A percentile compares a stretch with the other conserved stretches of the same genome.
phyloP scores from a whole-genome alignment of 2,888 invertebrate genomes.

The Unio delphinus region DNA sequence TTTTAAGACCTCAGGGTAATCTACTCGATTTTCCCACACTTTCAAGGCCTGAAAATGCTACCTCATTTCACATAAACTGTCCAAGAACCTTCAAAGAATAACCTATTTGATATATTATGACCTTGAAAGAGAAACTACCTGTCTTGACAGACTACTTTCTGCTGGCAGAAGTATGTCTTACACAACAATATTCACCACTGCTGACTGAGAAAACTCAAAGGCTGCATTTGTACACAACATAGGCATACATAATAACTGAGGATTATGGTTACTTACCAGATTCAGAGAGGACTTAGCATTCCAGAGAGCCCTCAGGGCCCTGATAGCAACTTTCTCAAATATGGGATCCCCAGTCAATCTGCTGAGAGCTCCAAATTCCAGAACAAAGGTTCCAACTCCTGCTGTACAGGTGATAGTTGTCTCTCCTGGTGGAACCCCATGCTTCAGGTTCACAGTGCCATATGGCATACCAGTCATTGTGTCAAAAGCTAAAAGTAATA shows the following conservation, averaged over 20 bases:
- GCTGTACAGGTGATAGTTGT: slow-evolving; percentile 98
- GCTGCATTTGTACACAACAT: neutral
- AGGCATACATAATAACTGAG: too few relatives aligned
- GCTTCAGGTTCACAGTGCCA: slow-evolving; percentile 92
- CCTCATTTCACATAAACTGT: too few relatives aligned
- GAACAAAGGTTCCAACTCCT: slow-evolving; percentile 95
- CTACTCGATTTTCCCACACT: too few relatives aligned
- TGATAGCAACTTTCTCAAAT: slow-evolving; percentile 92
- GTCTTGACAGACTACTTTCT: too few relatives aligned
- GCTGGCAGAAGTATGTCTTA: too few relatives aligned
- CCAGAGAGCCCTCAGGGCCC: slow-evolving; percentile 91
- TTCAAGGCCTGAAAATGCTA: too few relatives aligned
- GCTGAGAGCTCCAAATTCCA: slow-evolving; percentile 96
- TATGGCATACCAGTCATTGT: slow-evolving; percentile 91
- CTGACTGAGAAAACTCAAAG: too few relatives aligned
- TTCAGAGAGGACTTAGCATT: slow-evolving; percentile 87
- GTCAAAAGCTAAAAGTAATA: slow-evolving; percentile 70
- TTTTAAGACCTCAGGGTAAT: too few relatives aligned
- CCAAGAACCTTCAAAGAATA: too few relatives aligned
- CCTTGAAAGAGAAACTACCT: too few relatives aligned
- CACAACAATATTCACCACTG: too few relatives aligned
- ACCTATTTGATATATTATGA: too few relatives aligned
- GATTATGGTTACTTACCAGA: slow-evolving; percentile 59
- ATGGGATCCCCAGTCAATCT: slow-evolving; percentile 88
- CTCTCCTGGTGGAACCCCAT: slow-evolving; percentile 94